Base-by-base conservation (phyloP, 2,113 vertebrate genomes). In the Terrapene triunguis region DNA sequence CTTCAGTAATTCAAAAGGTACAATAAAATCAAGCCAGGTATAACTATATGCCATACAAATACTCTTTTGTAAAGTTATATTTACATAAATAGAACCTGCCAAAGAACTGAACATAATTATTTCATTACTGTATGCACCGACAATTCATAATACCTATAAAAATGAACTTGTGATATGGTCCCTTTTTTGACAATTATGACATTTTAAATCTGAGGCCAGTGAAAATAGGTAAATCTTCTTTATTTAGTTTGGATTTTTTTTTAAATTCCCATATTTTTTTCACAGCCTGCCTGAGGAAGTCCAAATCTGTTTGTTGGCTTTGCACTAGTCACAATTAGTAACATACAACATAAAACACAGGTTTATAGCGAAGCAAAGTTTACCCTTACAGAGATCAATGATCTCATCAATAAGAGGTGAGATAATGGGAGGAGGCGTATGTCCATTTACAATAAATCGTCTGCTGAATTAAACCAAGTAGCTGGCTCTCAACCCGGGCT, bases 321-420 rank as follows among this genome's bases (percentile, higher is more conserved):
- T 76, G 10, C 6, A 76, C 72, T 22, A 76, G 42, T 76, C 5
- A 44, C 54, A 38, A 50, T 4, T 10, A 85, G 50, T 17, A 44
- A 57, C 29, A 72, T 24, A 62, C 0, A 12, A 0, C 1, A 53
- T 5, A 72, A 84, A 95, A 38, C 0, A 0, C 62, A 62, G 54
- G 10, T 50, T n/a, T 10, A 29, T 0, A 51, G 38, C 21, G 44
- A 80, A 44, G 22, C 72, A 42, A 42, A 22, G 19, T 76, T 42
- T 44, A 76, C 24, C 13, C 9, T n/a, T 76, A 38, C 32, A 44
- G 22, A 44, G 38, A 44, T 25, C 42, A 44, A 76, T 76, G 10
- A 42, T 76, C 24, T 42, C 72, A 76, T 5, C 22, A 42, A 44
- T 38, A 44, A 76, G 72, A 76, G 38, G 38, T 44, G 38, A 76